Base-by-base conservation (phyloP, 2,888 invertebrate species). In the Aspidapion aeneum region DNA sequence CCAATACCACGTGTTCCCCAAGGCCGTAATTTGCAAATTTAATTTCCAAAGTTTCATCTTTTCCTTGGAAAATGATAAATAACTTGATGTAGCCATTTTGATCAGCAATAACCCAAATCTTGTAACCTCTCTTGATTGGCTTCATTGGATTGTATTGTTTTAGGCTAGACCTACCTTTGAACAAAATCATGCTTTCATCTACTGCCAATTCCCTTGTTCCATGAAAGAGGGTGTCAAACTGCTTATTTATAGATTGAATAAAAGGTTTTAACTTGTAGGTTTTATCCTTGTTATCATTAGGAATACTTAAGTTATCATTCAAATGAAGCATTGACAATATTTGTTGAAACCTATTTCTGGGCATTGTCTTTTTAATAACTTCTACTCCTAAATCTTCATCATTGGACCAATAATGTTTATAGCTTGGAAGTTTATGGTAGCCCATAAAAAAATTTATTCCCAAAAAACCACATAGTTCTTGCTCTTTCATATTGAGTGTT, bases 101-200 rank as follows among this genome's bases (percentile, higher is more conserved):
- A 18, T 55, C 55, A 16, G 55, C 55, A 18, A 21, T 18, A 17
- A 20, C 20, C 57, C 57, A 60, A 57, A 57, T 22, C 63, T 70
- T 72, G 49, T 69, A 71, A 17, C 58, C 62, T 49, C 61, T 56
- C 61, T 66, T 5, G n/a, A 65, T 61, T 18, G 63, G 64, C 21
- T 65, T 56, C 48, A 65, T 55, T 12, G 60, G 63, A 50, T 21
- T 64, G 60, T 60, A 59, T 56, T 64, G 62, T 51, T 67, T 64
- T 48, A 66, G 20, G 19, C 57, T 52, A 5, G 61, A 59, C 59
- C 63, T 50, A 12, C 67, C 67, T 62, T 66, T 67, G 66, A 66
- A 66, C 18, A 50, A 55, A n/a, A 66, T 61, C 69, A 67, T 67
- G 52, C 63, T 63, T 64, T 65, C 66, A 48, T 63, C 63, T 16